These are phyloP conservation scores for fruit fly (Drosophila melanogaster) DNA, from an alignment of 1,140 invertebrate genomes.

Conservation along the genomic window DNA sequence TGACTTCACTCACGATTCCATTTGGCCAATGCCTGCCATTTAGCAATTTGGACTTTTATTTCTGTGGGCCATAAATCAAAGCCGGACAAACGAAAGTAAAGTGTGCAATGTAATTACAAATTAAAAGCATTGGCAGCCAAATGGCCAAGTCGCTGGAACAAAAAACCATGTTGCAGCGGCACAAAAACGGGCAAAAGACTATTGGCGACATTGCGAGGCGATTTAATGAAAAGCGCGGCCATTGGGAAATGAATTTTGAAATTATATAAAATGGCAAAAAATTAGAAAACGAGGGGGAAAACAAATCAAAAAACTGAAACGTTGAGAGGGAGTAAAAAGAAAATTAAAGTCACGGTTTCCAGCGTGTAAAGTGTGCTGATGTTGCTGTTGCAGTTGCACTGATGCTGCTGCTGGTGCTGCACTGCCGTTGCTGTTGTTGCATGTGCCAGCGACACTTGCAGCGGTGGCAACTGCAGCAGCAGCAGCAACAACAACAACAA, in stretches of 20 bases:
- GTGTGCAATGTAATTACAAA: slow-evolving; percentile 77
- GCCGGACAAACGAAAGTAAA: slow-evolving; percentile 76
- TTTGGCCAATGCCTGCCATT: slow-evolving; percentile 53
- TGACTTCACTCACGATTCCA: slow-evolving; percentile 71
- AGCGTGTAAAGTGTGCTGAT: slow-evolving; percentile 73
- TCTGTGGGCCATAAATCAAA: slow-evolving; percentile 73
- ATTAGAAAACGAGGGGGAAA: slow-evolving; percentile 48
- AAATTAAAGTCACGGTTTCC: slow-evolving; percentile 82
- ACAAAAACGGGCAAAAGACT: slow-evolving; percentile 26
- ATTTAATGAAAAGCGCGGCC: slow-evolving; percentile 78
- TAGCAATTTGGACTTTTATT: slow-evolving; percentile 60
- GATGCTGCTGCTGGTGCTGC: slow-evolving; percentile 22
- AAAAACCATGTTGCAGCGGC: slow-evolving; percentile 16
- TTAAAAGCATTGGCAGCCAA: slow-evolving; percentile 55
- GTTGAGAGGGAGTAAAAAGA: slow-evolving; percentile 46
- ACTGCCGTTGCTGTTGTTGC: slow-evolving; percentile 34
- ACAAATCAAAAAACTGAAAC: slow-evolving; percentile 67
- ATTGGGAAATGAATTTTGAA: slow-evolving; percentile 73
- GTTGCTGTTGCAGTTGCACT: slow-evolving; percentile 40
- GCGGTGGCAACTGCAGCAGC: slow-evolving; percentile 36
- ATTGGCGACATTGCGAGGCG: slow-evolving; percentile 70
- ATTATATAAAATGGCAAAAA: slow-evolving; percentile 71
- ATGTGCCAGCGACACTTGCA: slow-evolving; percentile 65
- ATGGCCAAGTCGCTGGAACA: slow-evolving; percentile 16
- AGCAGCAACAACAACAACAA: slow-evolving; percentile 48